phyloP scores from a whole-genome alignment of 2,113 vertebrate genomes.

The Rhynchomys soricoides region DNA sequence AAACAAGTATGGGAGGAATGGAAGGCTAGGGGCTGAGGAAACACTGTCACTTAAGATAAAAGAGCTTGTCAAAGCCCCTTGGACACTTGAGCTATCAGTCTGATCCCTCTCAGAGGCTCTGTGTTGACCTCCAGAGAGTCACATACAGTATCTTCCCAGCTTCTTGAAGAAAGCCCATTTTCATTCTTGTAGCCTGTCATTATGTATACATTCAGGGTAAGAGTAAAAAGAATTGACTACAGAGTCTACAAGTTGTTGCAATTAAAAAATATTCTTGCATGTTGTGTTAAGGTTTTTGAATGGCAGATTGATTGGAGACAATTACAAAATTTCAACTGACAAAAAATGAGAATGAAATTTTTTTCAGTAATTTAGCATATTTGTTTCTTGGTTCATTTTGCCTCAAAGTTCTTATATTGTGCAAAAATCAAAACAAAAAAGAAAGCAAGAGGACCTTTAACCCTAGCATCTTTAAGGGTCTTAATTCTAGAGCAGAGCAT shows the following conservation, averaged over 20 bases:
- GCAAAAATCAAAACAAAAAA: neutral
- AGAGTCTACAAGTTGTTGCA: neutral
- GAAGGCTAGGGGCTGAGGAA: constrained; percentile 3
- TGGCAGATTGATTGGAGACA: neutral
- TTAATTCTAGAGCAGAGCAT: neutral
- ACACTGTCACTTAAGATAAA: constrained; percentile 67
- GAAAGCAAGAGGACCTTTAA: neutral
- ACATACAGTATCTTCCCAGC: neutral
- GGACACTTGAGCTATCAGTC: constrained; percentile 64
- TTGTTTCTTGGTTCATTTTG: constrained; percentile 9
- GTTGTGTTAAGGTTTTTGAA: constrained; percentile 16
- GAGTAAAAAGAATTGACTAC: neutral
- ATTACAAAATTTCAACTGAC: neutral
- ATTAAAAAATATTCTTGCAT: neutral
- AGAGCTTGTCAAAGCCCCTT: constrained; percentile 64
- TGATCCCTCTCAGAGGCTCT: constrained; percentile 63
- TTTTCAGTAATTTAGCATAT: neutral
- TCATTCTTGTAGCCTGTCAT: neutral
- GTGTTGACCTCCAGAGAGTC: constrained; percentile 58
- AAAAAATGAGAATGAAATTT: neutral
- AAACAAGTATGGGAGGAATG: constrained; percentile 65
- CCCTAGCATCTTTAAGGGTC: neutral
- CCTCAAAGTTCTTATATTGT: constrained; percentile 5
- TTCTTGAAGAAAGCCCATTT: constrained; percentile 23
- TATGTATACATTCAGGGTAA: constrained; percentile 35